Evolutionary conservation across 2,113 vertebrate species (phyloP).

Genomic region (Gnathonemus longibarbis): DNA sequence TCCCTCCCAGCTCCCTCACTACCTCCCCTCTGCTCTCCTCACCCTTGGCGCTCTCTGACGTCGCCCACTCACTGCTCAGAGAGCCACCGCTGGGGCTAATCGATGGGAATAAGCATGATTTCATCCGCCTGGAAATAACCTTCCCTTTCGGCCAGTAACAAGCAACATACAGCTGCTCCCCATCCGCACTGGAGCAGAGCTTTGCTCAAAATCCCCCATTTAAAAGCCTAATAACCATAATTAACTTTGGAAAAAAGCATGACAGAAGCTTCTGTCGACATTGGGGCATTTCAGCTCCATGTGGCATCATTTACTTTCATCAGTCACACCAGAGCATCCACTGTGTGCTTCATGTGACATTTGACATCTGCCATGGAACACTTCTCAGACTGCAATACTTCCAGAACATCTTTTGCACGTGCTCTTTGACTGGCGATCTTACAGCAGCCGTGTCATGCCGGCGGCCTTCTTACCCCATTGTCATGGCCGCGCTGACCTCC

Average conservation of each 20-base stretch:
- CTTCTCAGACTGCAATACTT: neutral
- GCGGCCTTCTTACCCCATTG: neutral
- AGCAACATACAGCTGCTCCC: constrained; percentile 17
- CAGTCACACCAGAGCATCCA: neutral
- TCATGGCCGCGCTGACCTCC: neutral
- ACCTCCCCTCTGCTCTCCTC: neutral
- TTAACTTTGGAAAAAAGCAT: constrained; percentile 14
- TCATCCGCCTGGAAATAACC: constrained; percentile 10
- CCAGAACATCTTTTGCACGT: neutral
- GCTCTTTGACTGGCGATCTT: neutral
- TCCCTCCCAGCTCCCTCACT: neutral
- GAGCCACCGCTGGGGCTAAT: constrained; percentile 9
- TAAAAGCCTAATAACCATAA: constrained; percentile 18
- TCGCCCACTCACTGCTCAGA: neutral
- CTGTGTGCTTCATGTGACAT: neutral
- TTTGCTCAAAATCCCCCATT: constrained; percentile 5
- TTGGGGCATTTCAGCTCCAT: neutral
- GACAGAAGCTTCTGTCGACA: neutral
- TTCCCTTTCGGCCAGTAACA: constrained; percentile 17
- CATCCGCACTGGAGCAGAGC: neutral
- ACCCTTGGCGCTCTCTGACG: neutral
- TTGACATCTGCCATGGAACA: neutral
- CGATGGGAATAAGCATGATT: constrained; percentile 7
- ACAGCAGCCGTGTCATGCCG: neutral
- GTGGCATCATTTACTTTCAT: neutral